phyloP scores from a whole-genome alignment of 1,140 invertebrate species.

The Drosophila guanche region DNA sequence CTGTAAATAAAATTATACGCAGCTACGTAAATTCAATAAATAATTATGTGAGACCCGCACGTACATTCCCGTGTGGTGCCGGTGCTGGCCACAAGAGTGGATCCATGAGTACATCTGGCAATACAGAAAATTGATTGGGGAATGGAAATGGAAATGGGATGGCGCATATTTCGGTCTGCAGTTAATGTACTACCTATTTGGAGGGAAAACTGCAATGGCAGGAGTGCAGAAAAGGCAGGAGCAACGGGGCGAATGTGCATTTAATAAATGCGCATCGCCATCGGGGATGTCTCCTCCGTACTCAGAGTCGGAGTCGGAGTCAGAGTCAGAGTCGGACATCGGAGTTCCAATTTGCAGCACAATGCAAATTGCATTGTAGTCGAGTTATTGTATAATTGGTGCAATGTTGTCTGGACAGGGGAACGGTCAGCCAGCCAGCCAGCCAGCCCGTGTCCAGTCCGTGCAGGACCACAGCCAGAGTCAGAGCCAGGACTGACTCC shows the following conservation, averaged over 20 bases:
- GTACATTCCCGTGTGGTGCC: not conserved
- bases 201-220: not conserved
- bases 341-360: constrained; percentile 76
- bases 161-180: constrained; percentile 53
- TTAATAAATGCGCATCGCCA: constrained; percentile 74
- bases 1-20: constrained; percentile 66
- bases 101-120: constrained; percentile 6
- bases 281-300: constrained; percentile 19
- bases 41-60: constrained; percentile 61
- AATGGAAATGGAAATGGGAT: not conserved
- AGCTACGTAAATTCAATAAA: constrained; percentile 74
- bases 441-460: constrained; percentile 14
- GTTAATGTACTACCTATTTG: constrained; percentile 69
- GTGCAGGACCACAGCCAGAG: not conserved
- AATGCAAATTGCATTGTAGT: constrained; percentile 81
- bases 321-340: constrained; percentile 20
- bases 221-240: constrained; percentile 1
- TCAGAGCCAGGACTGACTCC: not conserved
- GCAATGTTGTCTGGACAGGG: constrained; percentile 49
- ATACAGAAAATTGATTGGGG: not conserved
- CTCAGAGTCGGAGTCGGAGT: constrained; percentile 26
- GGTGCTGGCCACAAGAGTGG: constrained; percentile 29
- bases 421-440: not conserved
- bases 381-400: constrained; percentile 81
- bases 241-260: constrained; percentile 68